Evolutionary conservation across 2,888 invertebrate genomes (phyloP).

Genomic region (Griposia aprilina): DNA sequence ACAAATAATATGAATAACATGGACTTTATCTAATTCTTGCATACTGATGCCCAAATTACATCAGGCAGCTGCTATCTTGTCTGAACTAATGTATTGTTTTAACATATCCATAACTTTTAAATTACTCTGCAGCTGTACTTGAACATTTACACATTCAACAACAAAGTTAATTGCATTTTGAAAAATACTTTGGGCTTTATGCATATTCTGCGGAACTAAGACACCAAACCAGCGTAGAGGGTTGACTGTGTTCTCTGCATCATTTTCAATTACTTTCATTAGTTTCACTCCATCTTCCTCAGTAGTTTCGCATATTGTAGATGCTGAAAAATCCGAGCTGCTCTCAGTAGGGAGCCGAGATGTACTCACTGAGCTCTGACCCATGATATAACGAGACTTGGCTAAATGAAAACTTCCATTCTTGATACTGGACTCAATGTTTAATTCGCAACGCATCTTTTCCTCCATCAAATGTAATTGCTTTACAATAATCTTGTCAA

Average conservation of each 20-base stretch:
- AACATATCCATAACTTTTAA: slow-evolving; percentile 77
- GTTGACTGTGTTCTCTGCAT: slow-evolving; percentile 85
- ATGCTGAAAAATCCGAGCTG: slow-evolving; percentile 86
- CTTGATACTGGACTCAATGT: slow-evolving; percentile 92
- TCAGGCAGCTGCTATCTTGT: slow-evolving; percentile 47
- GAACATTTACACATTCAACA: slow-evolving; percentile 93
- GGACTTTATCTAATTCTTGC: neutral
- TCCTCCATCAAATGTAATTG: slow-evolving; percentile 94
- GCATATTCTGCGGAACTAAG: slow-evolving; percentile 94
- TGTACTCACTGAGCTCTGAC: slow-evolving; percentile 93
- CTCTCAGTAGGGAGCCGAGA: slow-evolving; percentile 93
- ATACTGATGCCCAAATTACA: neutral
- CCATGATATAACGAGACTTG: slow-evolving; percentile 94
- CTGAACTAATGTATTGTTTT: slow-evolving; percentile 74
- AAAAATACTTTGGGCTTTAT: slow-evolving; percentile 94
- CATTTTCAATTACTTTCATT: slow-evolving; percentile 80
- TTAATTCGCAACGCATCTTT: slow-evolving; percentile 92
- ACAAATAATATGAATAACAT: slow-evolving; percentile 20
- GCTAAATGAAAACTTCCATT: slow-evolving; percentile 94
- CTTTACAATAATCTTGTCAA: slow-evolving; percentile 93
- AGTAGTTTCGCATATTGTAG: slow-evolving; percentile 79
- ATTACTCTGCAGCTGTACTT: slow-evolving; percentile 89
- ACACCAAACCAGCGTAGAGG: slow-evolving; percentile 97
- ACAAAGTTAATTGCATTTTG: slow-evolving; percentile 92
- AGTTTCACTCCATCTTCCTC: slow-evolving; percentile 85